Evolutionary conservation across 2,888 invertebrate species (phyloP), one percentile per base, ranked within the genome.

Genomic region (Mythimna impura): DNA sequence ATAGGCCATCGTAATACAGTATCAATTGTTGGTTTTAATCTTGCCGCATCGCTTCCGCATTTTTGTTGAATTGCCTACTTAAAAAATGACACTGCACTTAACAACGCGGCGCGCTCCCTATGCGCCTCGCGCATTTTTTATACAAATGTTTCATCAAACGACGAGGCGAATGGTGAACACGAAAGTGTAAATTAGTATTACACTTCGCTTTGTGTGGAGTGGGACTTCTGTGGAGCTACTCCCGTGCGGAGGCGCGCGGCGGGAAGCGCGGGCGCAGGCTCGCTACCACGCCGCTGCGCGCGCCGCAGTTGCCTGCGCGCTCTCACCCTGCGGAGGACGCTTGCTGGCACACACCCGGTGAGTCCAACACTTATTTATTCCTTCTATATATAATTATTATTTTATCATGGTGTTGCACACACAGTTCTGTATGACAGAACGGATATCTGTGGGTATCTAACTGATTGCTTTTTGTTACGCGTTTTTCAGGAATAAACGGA

Each of bases 291-390:
- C 25, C 14, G 25, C 47, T 60, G 47, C 72, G 67, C 36, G 30
- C 30, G 30, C 30, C 30, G 30, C 91, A 92, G 92, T 92, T 87
- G 87, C 84, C 83, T 86, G 86, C 89, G 89, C 84, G 89, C 87
- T 83, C 87, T 87, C 88, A 76, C 78, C 73, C 67, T 81, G 83
- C 76, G 81, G 81, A 85, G 80, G 84, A 84, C 73, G 73, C 69
- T 82, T 66, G 82, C 78, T 72, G 73, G 74, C 43, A 70, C 55
- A 70, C 52, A 74, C 34, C 71, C 79, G 73, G 86, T 86, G 66
- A 87, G 88, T 84, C n/a, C 47, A n/a, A 55, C 12, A 43, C 25
- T 30, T 12, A 25, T 25, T 64, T 55, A n/a, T 60, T 40, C 30
- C 1, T 12, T 12, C 12, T 50, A n/a, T 22, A 62, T 57, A 30